Conservation (phyloP, 2,888 invertebrate species). For the Norana najaformis region DNA sequence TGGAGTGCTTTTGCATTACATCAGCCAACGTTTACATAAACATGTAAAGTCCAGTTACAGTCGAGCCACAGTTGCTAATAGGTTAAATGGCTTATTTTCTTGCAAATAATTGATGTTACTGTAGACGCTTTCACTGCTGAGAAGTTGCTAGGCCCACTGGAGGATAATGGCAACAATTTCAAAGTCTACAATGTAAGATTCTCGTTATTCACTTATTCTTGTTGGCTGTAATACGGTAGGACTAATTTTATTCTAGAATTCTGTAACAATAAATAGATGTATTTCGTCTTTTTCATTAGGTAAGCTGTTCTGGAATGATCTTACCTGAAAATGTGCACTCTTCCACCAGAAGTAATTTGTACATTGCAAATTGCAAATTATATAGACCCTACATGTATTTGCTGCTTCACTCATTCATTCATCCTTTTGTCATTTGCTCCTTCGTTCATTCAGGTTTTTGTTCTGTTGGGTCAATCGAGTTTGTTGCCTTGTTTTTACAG, state of each 20-base stretch:
- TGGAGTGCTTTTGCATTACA: no score
- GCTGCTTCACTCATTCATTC: not conserved
- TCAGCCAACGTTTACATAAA: no score
- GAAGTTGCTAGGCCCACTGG: conserved; percentile 88
- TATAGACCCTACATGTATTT: no score
- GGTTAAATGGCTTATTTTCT: not conserved
- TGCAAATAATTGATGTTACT: conserved; percentile 47
- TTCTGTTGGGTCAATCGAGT: not conserved
- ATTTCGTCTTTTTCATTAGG: not conserved
- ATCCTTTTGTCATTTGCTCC: not conserved
- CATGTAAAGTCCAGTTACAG: no score
- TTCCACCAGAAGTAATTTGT: not conserved
- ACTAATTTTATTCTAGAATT: not conserved
- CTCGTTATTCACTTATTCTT: not conserved
- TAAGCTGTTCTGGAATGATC: not conserved
- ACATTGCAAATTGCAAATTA: not conserved
- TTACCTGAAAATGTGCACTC: not conserved
- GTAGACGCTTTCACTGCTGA: conserved; percentile 92
- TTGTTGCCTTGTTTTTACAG: conserved; percentile 43
- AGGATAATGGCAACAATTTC: conserved; percentile 80
- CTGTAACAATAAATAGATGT: not conserved
- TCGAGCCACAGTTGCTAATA: not conserved
- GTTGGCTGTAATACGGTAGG: not conserved
- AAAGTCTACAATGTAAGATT: conserved; percentile 78
- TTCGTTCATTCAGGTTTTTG: conserved; percentile 38